Evolutionary conservation across 2,888 invertebrate genomes (phyloP), one percentile per base, ranked within the genome.

Genomic region (Drosophila kokeensis): DNA sequence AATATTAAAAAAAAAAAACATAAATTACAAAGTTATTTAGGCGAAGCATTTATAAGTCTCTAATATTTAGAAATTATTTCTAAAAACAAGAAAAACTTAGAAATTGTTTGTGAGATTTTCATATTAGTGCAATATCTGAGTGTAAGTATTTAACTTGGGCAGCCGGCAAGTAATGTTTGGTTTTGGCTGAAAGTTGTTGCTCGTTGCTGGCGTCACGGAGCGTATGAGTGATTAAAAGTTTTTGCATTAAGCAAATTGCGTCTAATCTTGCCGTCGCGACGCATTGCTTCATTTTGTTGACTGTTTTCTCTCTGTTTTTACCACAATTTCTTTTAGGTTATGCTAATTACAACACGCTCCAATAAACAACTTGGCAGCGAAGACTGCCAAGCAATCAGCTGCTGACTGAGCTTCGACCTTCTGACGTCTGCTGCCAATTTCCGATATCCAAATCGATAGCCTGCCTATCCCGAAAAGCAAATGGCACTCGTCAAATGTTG

Each of bases 211-310:
- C 77, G 79, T 73, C 79, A 79, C 75, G 77, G 79, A 70, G 77
- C 83, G 87, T 87, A 80, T 83, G 88, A 90, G 89, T 87, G 88
- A 90, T 88, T 90, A 88, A 83, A 87, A 90, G 75, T 87, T 87
- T 89, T 53, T 67, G 76, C 89, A 88, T 87, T 87, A 79, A 81
- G 78, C 80, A 82, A 87, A 87, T 83, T 87, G 80, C 78, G 76
- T 64, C 76, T 80, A 80, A 90, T 80, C 76, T 70, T 54, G 60
- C 30, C 34, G 45, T 24, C 45, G 45, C 45, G 45, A 45, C 45
- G 45, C 60, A 57, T n/a, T 27, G 36, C 32, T 54, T 24, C 29
- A 13, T 45, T 60, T 15, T 54, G 15, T 18, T 38, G 8, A 2
- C 38, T 38, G 38, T 58, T 54, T 45, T 38, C 4, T 53, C 53